Base-by-base conservation (phyloP, 2,797 vertebrate species). In the Dendrocincla tyrannina region DNA sequence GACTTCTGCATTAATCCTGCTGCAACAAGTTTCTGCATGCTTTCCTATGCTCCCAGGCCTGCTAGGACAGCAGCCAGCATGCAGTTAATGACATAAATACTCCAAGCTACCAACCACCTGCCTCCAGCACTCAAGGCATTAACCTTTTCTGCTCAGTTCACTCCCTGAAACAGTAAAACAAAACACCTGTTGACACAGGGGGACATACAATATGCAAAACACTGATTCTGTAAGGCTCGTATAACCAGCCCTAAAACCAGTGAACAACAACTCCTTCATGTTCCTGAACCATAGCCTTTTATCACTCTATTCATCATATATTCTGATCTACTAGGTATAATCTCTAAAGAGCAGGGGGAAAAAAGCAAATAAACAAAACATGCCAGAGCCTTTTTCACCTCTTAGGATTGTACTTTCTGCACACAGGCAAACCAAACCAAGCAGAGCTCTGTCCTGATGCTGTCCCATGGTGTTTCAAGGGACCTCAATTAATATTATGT, bases 91-190 rank as follows among this genome's bases (percentile, higher is more conserved):
- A 96, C 55, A 59, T 82, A 96, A 97, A 95, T 22, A 96, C 87
- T 87, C 93, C 92, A 73, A 66, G 80, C 89, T 85, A 97, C 96
- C 91, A 91, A 84, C 83, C 97, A 98, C 93, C 97, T 98, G 97
- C 91, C 97, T 88, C 70, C 53, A 80, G 89, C 50, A 91, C 89
- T 95, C 77, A 64, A 92, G 84, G 88, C 88, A 96, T 92, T 94
- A 94, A 93, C 89, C 93, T 96, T 91, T 97, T 83, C 93, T 94
- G 88, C 75, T 96, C 52, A 86, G n/a, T 78, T 91, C 91, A 59
- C 46, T 91, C 42, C 83, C 95, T 86, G 78, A 97, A 96, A 94
- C 4, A 5, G 46, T 77, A 88, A 94, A 97, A 95, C 66, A 94
- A 95, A 96, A 68, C 46, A 89, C 86, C 93, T 93, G 91, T 88